Conservation (phyloP, 2,797 vertebrate genomes). For the Dromococcyx pavoninus region DNA sequence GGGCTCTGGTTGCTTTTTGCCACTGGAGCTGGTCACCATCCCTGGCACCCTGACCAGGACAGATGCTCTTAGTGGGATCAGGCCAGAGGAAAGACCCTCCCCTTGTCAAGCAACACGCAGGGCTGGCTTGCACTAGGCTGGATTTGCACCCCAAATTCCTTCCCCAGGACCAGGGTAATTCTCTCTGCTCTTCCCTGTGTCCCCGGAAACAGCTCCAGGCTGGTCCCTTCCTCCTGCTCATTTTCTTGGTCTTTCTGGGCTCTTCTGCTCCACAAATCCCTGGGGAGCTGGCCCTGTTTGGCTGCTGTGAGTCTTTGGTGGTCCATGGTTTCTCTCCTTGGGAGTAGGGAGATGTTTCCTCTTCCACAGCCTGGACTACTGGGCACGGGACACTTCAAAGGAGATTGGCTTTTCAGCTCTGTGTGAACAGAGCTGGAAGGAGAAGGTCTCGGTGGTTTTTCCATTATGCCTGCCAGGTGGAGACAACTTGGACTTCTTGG, state of each 20-base stretch:
- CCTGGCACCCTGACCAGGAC: rapidly evolving
- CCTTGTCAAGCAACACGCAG: background rate
- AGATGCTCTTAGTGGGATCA: background rate
- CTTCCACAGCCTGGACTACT: background rate
- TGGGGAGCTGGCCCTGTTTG: background rate
- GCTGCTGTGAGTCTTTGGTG: background rate
- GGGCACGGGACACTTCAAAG: conserved; percentile 35
- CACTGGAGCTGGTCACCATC: background rate
- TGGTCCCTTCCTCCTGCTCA: background rate
- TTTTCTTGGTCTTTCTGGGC: background rate
- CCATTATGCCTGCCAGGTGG: conserved; percentile 62
- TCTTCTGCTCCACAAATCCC: background rate
- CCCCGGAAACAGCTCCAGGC: background rate
- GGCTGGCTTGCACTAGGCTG: background rate
- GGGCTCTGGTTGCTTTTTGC: background rate
- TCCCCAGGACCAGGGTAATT: background rate
- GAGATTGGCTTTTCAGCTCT: conserved; percentile 30
- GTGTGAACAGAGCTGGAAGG: conserved; percentile 52
- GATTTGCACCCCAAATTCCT: background rate
- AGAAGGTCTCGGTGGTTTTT: conserved; percentile 58
- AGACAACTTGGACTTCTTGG: conserved; percentile 50
- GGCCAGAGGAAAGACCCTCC: background rate
- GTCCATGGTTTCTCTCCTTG: rapidly evolving
- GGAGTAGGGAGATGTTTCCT: background rate
- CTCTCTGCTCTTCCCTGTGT: background rate